Conservation (phyloP, 2,888 invertebrate species). For the Ypsolopha scabrella region DNA sequence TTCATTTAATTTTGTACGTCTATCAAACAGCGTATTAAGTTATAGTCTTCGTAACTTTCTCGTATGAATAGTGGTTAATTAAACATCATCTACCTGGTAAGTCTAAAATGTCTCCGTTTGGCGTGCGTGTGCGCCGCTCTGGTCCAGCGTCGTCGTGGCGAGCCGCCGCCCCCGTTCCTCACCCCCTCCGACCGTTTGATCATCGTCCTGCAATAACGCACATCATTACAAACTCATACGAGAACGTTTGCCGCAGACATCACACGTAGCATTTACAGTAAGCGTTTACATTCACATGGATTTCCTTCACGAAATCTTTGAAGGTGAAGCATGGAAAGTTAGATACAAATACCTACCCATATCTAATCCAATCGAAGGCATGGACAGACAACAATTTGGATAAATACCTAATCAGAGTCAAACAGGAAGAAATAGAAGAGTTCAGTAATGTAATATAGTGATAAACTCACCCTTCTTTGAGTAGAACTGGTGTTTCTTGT, state of each 20-base stretch:
- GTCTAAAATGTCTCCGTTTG: slow-evolving; percentile 89
- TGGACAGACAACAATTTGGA: slow-evolving; percentile 19
- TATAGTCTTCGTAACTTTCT: no score
- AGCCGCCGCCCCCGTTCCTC: slow-evolving; percentile 74
- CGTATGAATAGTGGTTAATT: no score
- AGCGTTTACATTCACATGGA: no score
- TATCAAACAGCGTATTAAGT: no score
- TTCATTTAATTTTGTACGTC: no score
- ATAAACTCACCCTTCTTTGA: slow-evolving; percentile 89
- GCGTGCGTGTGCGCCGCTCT: slow-evolving; percentile 80
- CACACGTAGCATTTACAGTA: no score
- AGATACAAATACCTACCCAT: slow-evolving; percentile 43
- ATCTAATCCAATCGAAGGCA: slow-evolving; percentile 44
- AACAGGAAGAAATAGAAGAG: slow-evolving; percentile 5
- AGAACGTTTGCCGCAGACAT: no score
- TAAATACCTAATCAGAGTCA: neutral
- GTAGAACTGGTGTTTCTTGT: slow-evolving; percentile 80
- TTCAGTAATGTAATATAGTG: neutral
- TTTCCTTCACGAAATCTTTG: no score
- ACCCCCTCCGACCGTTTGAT: slow-evolving; percentile 90
- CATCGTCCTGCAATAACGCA: slow-evolving; percentile 76
- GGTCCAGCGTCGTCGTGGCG: slow-evolving; percentile 72
- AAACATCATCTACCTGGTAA: slow-evolving; percentile 74
- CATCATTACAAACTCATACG: no score
- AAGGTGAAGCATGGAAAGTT: neutral